These are phyloP conservation scores for Sinocyclocheilus anophthalmus DNA, from an alignment of 2,113 vertebrate genomes.

Conservation along the genomic window DNA sequence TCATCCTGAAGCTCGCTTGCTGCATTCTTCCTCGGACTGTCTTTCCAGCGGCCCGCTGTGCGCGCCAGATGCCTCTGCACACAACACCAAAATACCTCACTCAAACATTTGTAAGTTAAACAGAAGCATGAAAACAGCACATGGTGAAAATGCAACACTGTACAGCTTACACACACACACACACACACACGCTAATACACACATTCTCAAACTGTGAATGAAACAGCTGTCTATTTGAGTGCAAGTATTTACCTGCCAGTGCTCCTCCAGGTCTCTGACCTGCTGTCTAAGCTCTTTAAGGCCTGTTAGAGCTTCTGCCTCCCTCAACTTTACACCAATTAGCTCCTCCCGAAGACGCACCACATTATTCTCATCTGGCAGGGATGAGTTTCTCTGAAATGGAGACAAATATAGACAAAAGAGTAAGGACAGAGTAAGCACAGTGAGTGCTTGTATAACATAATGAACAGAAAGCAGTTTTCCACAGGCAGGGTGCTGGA, in stretches of 20 bases:
- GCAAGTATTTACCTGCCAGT: slow-evolving; percentile 88
- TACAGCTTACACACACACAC: slow-evolving; percentile 62
- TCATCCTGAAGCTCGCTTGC: slow-evolving; percentile 93
- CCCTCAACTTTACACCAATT: slow-evolving; percentile 92
- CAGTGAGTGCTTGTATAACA: neutral
- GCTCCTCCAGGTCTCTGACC: slow-evolving; percentile 91
- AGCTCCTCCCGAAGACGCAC: slow-evolving; percentile 93
- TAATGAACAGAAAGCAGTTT: neutral
- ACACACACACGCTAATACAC: slow-evolving; percentile 71
- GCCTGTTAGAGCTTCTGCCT: slow-evolving; percentile 90
- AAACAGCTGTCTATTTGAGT: neutral
- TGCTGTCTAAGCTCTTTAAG: slow-evolving; percentile 93
- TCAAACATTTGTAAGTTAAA: neutral
- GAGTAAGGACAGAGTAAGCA: neutral
- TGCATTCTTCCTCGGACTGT: slow-evolving; percentile 87
- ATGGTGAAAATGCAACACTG: neutral
- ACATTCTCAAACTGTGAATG: neutral
- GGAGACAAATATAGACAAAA: slow-evolving; percentile 18
- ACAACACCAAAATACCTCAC: neutral
- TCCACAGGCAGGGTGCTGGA: neutral
- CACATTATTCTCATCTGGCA: slow-evolving; percentile 97
- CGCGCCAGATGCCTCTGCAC: slow-evolving; percentile 89
- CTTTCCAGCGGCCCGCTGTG: slow-evolving; percentile 93
- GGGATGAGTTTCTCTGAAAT: slow-evolving; percentile 85
- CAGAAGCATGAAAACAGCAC: neutral